Percentiles rank a stretch among this genome's conserved stretches.
Evolutionary conservation across 2,797 vertebrate genomes (phyloP).

Genomic region (Peromyscus attwateri): DNA sequence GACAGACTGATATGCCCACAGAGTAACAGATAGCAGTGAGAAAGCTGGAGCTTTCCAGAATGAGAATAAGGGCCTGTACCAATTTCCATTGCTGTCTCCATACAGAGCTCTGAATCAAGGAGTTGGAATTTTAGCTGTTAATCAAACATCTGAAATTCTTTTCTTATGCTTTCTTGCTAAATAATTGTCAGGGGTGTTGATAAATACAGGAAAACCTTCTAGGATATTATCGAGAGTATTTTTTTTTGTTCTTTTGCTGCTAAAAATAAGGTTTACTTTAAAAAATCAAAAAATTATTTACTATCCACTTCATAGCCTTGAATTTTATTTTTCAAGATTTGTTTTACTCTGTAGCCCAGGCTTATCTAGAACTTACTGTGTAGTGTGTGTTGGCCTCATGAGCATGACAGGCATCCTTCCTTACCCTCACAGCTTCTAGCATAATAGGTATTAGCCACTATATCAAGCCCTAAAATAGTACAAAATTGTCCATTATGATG

Average conservation of each 20-base stretch:
- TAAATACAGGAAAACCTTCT: neutral
- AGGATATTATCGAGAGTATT: neutral
- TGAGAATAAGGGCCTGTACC: neutral
- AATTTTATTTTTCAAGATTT: neutral
- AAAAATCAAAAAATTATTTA: neutral
- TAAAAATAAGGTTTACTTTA: constrained; percentile 14
- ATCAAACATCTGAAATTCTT: neutral
- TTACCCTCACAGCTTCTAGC: neutral
- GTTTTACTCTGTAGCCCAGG: neutral
- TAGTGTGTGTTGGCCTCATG: neutral
- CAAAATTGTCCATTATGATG: neutral
- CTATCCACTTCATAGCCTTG: neutral
- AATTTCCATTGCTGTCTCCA: neutral
- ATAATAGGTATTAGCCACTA: neutral
- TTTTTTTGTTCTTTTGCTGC: neutral
- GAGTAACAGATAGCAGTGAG: neutral
- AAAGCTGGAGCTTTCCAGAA: neutral
- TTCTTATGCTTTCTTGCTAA: neutral
- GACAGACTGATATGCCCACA: neutral
- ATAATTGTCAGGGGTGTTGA: neutral
- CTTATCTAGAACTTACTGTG: neutral
- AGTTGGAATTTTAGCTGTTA: neutral
- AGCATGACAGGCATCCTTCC: neutral
- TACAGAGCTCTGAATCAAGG: neutral
- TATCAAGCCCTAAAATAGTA: neutral